Evolutionary conservation across 2,113 vertebrate species (phyloP).

Genomic region (Pomatostomus ruficeps): DNA sequence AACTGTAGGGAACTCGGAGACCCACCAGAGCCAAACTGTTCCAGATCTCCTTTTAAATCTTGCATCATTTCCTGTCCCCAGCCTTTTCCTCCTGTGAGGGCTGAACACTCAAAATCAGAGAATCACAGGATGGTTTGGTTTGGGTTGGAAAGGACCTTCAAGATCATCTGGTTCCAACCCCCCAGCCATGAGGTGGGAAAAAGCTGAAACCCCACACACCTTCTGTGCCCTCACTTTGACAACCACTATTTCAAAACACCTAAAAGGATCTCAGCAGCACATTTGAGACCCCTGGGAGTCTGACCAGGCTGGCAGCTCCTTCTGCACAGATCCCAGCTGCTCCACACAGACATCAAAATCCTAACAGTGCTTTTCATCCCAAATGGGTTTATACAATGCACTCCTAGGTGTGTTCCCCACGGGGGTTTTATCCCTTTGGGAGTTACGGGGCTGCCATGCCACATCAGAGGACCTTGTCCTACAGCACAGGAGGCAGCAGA

Average conservation of each 20-base stretch:
- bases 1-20: neutral
- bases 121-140: neutral
- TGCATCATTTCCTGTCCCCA: neutral
- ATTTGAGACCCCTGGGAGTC: neutral
- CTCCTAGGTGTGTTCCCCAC: neutral
- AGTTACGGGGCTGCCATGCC: neutral
- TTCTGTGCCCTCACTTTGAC: neutral
- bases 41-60: neutral
- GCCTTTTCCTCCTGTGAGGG: neutral
- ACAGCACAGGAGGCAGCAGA: neutral
- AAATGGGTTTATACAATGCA: neutral
- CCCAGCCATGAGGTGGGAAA: fast-evolving
- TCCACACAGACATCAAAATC: neutral
- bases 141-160: neutral
- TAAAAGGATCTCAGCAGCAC: neutral
- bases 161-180: neutral
- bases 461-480: neutral
- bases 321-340: neutral
- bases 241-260: neutral
- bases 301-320: neutral
- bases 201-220: neutral
- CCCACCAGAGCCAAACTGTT: neutral
- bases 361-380: neutral
- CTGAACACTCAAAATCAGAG: neutral
- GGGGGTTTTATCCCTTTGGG: neutral